Evolutionary conservation across 1,140 invertebrate species (phyloP), one percentile per base, ranked within the genome.

Genomic region (Caenorhabditis briggsae): DNA sequence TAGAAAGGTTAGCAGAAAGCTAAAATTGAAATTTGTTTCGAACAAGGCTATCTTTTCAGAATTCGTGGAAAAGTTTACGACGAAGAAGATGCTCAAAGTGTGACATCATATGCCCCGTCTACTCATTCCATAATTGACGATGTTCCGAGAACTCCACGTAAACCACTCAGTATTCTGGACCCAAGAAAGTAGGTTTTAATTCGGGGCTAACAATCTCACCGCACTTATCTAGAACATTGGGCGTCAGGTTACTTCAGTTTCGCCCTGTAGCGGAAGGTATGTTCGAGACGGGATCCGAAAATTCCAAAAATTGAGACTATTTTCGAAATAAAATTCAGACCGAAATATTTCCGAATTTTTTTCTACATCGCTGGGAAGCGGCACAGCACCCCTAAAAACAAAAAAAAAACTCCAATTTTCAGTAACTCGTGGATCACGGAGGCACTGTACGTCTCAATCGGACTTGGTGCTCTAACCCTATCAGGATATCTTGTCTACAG

Each of bases 121-220:
- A 74, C 59, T 16, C 56, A 70, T 70, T 65, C 82, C 18, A 46
- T 89, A 23, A 74, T 89, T 9, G 88, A 89, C 65, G 88, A 89
- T 64, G 82, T 89, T 33, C 88, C 88, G 55, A 43, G 85, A 23
- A 89, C 88, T 53, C 88, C 88, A 41, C 89, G 88, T 41, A 89
- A 86, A 56, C 88, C 88, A 11, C n/a, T 78, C 0, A 59, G 88
- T 43, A 20, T 89, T 16, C 70, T 89, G 53, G 88, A 89, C 61
- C 88, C 88, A 2, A 65, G 74, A 43, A 89, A 86, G 88, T 89
- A 20, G 50, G 48, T 82, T 78, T 70, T 89, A 70, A 14, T 88
- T 74, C 59, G 33, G n/a, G 46, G 33, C 56, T 82, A 33, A 33
- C 33, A 33, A 33, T 33, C 33, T 33, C 33, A 33, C 3, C 33